Percentiles rank a stretch among this genome's conserved stretches.
Conservation (phyloP, 2,797 vertebrate species). For the Microtus agrestis region DNA sequence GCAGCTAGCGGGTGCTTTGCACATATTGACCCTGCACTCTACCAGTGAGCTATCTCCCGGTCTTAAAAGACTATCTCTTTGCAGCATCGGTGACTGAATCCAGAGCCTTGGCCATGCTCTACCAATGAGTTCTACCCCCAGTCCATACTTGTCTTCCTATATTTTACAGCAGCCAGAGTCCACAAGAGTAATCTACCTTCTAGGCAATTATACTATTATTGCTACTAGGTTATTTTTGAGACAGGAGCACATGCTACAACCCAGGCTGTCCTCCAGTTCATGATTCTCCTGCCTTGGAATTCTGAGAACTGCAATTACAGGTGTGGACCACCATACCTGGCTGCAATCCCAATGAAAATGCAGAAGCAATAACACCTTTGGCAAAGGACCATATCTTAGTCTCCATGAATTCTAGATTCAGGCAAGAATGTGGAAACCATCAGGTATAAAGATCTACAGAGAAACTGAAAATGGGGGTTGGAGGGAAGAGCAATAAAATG, state of each 20-base stretch:
- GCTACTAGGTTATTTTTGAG: not conserved
- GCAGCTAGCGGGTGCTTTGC: not conserved
- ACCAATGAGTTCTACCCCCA: not conserved
- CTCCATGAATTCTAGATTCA: constrained; percentile 18
- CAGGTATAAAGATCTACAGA: not conserved
- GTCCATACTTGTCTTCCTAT: not conserved
- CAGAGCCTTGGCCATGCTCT: not conserved
- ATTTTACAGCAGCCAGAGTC: constrained; percentile 13
- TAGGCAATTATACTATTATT: not conserved
- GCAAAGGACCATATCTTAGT: not conserved
- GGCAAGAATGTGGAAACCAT: constrained; percentile 13
- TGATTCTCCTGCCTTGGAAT: not conserved
- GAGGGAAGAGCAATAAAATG: not conserved
- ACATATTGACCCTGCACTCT: not conserved
- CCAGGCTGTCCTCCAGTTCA: not conserved
- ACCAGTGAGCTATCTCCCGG: not conserved
- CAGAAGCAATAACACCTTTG: not conserved
- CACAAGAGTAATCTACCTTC: not conserved
- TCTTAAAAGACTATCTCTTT: not conserved
- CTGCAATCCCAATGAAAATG: not conserved
- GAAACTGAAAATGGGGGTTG: not conserved
- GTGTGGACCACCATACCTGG: not conserved
- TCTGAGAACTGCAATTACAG: not conserved
- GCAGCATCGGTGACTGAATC: not conserved
- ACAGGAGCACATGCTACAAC: not conserved